Percentiles rank a stretch among this genome's conserved stretches.
Evolutionary conservation across 2,113 vertebrate genomes (phyloP).

Genomic region (Channa maculata): DNA sequence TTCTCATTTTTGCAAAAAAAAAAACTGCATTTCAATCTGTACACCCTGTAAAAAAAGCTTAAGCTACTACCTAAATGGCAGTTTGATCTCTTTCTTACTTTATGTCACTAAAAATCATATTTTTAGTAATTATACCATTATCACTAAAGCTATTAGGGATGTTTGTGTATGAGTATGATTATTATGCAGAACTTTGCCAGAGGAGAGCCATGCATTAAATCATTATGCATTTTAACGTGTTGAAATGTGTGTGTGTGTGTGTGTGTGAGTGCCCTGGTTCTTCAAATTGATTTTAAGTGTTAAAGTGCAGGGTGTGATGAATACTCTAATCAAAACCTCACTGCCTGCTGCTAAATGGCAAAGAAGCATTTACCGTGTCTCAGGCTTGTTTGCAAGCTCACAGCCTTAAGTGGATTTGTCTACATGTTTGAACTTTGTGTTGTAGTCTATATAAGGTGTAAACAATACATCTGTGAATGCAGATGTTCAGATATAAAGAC

Average conservation of each 20-base stretch:
- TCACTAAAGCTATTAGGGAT: conserved; percentile 52
- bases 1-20: conserved; percentile 32
- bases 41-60: not conserved
- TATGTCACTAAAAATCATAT: not conserved
- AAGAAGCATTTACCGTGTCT: conserved; percentile 58
- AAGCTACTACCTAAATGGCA: not conserved
- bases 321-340: conserved; percentile 56
- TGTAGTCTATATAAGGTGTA: not conserved
- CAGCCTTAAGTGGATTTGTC: conserved; percentile 16
- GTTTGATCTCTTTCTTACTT: too few species aligned
- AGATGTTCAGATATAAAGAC: conserved; percentile 31
- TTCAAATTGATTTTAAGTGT: conserved; percentile 72
- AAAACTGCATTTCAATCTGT: not conserved
- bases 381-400: conserved; percentile 2
- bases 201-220: conserved; percentile 59
- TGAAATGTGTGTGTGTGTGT: conserved; percentile 20
- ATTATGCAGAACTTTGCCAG: conserved; percentile 34
- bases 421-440: not conserved
- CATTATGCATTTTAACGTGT: conserved; percentile 58
- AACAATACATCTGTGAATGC: not conserved
- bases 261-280: conserved; percentile 28
- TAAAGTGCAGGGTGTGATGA: conserved; percentile 66
- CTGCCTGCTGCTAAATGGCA: conserved; percentile 42
- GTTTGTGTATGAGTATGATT: conserved; percentile 51
- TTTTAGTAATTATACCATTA: conserved; percentile 22